These are phyloP conservation scores for Drosophila paulistorum DNA, from an alignment of 1,140 invertebrate genomes.

Conservation along the genomic window DNA sequence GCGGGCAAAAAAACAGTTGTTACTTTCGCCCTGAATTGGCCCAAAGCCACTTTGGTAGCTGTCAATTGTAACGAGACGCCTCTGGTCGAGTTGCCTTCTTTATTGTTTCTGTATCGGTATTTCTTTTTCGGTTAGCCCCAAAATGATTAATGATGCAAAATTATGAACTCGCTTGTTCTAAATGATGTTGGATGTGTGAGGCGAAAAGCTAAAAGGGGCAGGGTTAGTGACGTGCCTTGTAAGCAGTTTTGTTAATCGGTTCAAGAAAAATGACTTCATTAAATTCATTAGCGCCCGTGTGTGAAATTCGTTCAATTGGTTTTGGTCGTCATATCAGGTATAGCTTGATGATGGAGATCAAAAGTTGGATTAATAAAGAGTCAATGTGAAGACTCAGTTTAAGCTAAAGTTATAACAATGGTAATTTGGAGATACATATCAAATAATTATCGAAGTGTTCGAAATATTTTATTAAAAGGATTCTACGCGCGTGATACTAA, in stretches of 20 bases:
- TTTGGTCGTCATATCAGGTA: conserved; percentile 22
- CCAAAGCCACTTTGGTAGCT: conserved; percentile 48
- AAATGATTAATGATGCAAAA: conserved; percentile 81
- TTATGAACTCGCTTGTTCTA: conserved; percentile 82
- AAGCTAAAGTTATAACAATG: no score
- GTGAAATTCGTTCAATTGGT: conserved; percentile 80
- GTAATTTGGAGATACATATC: no score
- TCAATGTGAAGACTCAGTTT: no score
- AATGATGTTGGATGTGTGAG: conserved; percentile 41
- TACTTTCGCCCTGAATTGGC: conserved; percentile 59
- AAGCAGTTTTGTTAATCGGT: conserved; percentile 82
- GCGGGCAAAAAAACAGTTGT: conserved; percentile 39
- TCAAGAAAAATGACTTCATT: conserved; percentile 83
- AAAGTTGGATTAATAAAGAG: no score
- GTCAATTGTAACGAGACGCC: conserved; percentile 44
- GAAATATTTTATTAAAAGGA: no score
- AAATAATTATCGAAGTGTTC: no score
- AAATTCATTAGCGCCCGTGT: conserved; percentile 83
- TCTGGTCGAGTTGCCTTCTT: conserved; percentile 31
- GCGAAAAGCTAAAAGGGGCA: background rate
- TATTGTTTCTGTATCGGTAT: conserved; percentile 31
- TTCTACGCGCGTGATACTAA: no score
- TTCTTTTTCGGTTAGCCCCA: conserved; percentile 60
- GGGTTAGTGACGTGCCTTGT: conserved; percentile 38
- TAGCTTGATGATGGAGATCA: background rate